Conservation (phyloP, 2,888 invertebrate species). For the Apoderus coryli region DNA sequence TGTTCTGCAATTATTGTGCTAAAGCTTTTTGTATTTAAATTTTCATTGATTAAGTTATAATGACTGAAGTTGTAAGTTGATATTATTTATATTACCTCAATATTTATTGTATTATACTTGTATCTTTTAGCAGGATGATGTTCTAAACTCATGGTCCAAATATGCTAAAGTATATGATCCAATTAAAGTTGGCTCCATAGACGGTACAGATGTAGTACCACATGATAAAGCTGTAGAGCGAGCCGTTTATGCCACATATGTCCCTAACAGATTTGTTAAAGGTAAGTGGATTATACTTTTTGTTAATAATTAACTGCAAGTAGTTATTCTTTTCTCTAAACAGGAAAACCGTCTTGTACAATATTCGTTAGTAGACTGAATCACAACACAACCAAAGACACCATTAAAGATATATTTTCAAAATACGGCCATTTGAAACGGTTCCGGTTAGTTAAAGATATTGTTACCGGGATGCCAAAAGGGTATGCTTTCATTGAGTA, state of each 20-base stretch:
- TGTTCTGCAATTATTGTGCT: too few species aligned
- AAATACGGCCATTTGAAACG: slow-evolving; percentile 50
- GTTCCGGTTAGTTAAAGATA: slow-evolving; percentile 55
- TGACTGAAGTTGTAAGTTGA: too few species aligned
- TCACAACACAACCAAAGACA: slow-evolving; percentile 48
- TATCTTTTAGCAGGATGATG: too few species aligned
- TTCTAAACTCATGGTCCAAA: slow-evolving; percentile 33
- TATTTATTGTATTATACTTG: too few species aligned
- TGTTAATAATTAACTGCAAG: neutral
- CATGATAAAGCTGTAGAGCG: slow-evolving; percentile 66
- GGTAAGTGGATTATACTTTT: slow-evolving; percentile 29
- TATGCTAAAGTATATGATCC: slow-evolving; percentile 57
- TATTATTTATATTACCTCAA: too few species aligned
- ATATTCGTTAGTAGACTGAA: slow-evolving; percentile 63
- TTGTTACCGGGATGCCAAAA: slow-evolving; percentile 65
- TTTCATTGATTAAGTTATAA: too few species aligned
- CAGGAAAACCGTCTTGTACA: slow-evolving; percentile 47
- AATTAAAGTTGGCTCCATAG: slow-evolving; percentile 71
- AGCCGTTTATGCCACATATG: slow-evolving; percentile 52
- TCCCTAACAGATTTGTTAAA: slow-evolving; percentile 47
- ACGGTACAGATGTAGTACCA: slow-evolving; percentile 69
- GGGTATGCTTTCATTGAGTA: slow-evolving; percentile 81
- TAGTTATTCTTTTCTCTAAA: too few species aligned
- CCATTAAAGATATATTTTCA: slow-evolving; percentile 40
- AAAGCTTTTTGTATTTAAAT: too few species aligned